Conservation (phyloP, 23 tunicate species). For the Trididemnum miniatum region DNA sequence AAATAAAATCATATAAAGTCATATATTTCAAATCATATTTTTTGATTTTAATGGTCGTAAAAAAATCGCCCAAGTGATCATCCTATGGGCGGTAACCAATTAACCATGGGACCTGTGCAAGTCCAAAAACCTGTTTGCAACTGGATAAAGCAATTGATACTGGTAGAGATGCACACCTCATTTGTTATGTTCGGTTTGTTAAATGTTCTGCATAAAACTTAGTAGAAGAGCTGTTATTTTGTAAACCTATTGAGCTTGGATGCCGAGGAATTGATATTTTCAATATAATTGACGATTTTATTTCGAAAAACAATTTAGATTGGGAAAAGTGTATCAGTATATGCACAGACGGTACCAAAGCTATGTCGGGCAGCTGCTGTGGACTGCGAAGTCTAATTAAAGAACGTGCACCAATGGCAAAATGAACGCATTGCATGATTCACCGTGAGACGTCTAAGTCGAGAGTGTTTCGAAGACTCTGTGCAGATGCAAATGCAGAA, state of each 20-base stretch:
- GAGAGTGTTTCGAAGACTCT: constrained; percentile 43
- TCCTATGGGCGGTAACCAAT: too few relatives aligned
- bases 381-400: constrained; percentile 40
- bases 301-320: constrained; percentile 45
- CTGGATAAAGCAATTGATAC: constrained; percentile 41
- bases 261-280: constrained; percentile 50
- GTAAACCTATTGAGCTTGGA: constrained; percentile 53
- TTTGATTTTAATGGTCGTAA: too few relatives aligned
- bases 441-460: constrained; percentile 46
- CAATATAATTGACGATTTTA: constrained; percentile 43
- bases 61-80: too few relatives aligned
- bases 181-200: constrained; percentile 41
- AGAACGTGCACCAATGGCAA: constrained; percentile 37
- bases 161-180: constrained; percentile 48
- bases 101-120: too few relatives aligned
- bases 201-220: constrained; percentile 33
- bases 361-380: constrained; percentile 50
- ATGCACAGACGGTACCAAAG: constrained; percentile 61
- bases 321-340: constrained; percentile 49
- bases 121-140: too few relatives aligned
- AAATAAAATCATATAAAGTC: too few relatives aligned
- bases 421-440: constrained; percentile 53
- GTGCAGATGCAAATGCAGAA: constrained; percentile 46
- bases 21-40: too few relatives aligned
- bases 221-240: constrained; percentile 47